These are phyloP conservation scores for Pogona vitticeps DNA, from an alignment of 2,113 vertebrate genomes.

Conservation along the genomic window DNA sequence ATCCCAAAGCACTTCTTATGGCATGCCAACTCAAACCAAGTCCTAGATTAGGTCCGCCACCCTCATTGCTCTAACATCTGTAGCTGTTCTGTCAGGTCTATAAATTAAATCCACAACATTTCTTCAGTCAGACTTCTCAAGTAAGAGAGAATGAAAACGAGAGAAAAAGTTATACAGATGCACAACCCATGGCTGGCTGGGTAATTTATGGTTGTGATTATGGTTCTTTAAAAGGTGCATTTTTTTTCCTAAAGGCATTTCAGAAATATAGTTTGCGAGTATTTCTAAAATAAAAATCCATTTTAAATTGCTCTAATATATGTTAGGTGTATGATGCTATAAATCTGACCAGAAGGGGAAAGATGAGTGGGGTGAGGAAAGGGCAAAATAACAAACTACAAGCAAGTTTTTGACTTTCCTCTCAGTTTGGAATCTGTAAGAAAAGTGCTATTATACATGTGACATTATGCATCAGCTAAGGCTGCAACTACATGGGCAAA, in stretches of 20 bases:
- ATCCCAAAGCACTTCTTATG: neutral
- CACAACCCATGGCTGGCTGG: neutral
- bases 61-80: neutral
- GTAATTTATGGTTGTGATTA: slow-evolving; percentile 8
- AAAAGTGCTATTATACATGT: neutral
- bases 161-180: neutral
- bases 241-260: slow-evolving; percentile 2
- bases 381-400: slow-evolving; percentile 49
- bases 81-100: neutral
- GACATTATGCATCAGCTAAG: slow-evolving; percentile 19
- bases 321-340: slow-evolving; percentile 4
- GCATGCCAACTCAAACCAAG: neutral
- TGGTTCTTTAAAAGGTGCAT: neutral
- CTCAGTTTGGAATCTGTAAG: slow-evolving; percentile 10
- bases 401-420: slow-evolving; percentile 48
- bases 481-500: too few species aligned
- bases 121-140: neutral
- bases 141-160: neutral
- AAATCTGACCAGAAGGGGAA: slow-evolving; percentile 52
- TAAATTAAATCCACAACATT: neutral
- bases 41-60: neutral
- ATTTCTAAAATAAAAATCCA: slow-evolving; percentile 44
- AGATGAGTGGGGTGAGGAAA: neutral
- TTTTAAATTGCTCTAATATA: slow-evolving; percentile 42
- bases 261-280: slow-evolving; percentile 5